Conservation (phyloP, 2,113 vertebrate genomes). For the Podarcis muralis region DNA sequence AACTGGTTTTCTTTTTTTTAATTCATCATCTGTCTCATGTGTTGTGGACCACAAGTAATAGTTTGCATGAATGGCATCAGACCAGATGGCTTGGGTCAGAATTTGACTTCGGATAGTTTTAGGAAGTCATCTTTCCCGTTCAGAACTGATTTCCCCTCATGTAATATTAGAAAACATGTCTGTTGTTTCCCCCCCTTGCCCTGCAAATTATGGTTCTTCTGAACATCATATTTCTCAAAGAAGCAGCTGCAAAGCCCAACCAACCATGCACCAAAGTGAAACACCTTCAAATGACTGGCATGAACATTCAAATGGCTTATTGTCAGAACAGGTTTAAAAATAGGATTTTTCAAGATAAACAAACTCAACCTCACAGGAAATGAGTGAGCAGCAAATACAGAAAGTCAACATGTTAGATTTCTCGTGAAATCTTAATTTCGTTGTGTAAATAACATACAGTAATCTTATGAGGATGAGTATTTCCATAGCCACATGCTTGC, state of each 20-base stretch:
- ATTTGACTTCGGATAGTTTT: constrained; percentile 28
- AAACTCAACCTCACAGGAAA: constrained; percentile 90
- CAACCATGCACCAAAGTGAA: neutral
- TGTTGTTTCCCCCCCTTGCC: neutral
- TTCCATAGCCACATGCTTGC: neutral
- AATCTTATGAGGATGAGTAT: neutral
- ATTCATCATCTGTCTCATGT: neutral
- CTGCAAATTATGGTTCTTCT: neutral
- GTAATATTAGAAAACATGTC: neutral
- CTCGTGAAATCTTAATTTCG: constrained; percentile 43
- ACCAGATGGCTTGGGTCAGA: neutral
- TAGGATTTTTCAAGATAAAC: constrained; percentile 84
- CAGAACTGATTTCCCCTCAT: neutral
- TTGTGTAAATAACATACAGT: constrained; percentile 28
- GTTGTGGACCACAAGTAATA: neutral
- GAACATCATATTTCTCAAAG: neutral
- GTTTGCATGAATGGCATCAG: neutral
- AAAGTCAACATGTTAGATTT: constrained; percentile 49
- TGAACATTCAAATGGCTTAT: constrained; percentile 60
- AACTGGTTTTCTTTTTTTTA: neutral
- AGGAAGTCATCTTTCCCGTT: constrained; percentile 12
- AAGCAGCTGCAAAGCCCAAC: neutral
- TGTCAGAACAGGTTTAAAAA: constrained; percentile 83
- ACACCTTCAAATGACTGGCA: constrained; percentile 31
- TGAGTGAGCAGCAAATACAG: constrained; percentile 82